Evolutionary conservation across 30 jellyfish, hydroid and myxozoan species (phyloP).

Genomic region (Sanderia malayensis): DNA sequence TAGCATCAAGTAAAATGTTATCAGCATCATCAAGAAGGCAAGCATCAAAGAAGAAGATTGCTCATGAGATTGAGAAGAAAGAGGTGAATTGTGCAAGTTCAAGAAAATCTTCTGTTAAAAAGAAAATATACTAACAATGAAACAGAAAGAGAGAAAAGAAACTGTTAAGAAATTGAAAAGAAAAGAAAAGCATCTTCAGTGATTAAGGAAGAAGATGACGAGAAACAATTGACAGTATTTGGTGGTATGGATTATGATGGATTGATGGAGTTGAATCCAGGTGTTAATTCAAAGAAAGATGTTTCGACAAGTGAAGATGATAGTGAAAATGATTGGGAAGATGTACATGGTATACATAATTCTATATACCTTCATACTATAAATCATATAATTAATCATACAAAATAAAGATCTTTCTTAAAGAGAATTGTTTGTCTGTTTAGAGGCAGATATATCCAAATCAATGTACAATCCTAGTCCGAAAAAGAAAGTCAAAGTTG

Average conservation of each 20-base stretch:
- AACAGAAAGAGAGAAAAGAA: conserved; percentile 7
- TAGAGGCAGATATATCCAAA: conserved; percentile 58
- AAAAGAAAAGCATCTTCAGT: too few species aligned
- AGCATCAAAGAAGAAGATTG: background rate
- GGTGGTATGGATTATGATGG: background rate
- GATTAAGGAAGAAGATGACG: too few species aligned
- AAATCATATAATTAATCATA: too few species aligned
- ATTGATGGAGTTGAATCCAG: conserved; percentile 5
- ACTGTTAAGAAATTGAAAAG: too few species aligned
- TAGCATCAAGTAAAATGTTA: background rate
- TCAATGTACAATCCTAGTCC: conserved; percentile 50
- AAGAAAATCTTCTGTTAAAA: background rate
- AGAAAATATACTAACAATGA: background rate
- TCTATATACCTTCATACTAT: too few species aligned
- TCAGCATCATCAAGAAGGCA: background rate
- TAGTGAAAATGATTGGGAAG: conserved; percentile 87
- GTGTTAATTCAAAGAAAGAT: conserved; percentile 6
- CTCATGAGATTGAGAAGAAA: background rate
- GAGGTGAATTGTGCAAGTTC: background rate
- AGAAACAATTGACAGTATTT: too few species aligned
- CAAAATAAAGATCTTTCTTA: too few species aligned
- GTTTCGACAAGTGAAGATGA: conserved; percentile 47
- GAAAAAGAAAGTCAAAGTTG: conserved; percentile 50
- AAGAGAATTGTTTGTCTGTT: too few species aligned
- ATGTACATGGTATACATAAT: conserved; percentile 71